Evolutionary conservation across 2,888 invertebrate genomes (phyloP), one percentile per base, ranked within the genome.

Genomic region (Cryptocephalus primarius): DNA sequence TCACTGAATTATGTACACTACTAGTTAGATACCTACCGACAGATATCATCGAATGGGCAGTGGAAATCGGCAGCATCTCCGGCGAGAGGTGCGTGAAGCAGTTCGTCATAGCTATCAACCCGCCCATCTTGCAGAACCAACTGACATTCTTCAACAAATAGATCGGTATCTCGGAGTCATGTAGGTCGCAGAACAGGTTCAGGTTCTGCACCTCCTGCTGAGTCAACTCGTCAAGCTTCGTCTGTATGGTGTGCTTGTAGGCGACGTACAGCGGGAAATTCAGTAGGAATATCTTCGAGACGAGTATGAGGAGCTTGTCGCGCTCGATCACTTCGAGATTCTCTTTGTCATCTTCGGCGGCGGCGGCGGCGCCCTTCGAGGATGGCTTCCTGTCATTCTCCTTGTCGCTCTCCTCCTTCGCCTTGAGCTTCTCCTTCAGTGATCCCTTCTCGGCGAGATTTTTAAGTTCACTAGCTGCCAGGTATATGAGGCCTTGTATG

Each of bases 161-260:
- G 48, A 91, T 85, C 31, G 93, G 91, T 64, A 93, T 87, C 71
- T 94, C 94, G 46, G 90, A 87, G 70, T 95, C 94, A 72, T 93
- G 87, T 43, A 93, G 76, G 73, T 94, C 93, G 73, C 93, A 93
- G 66, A 84, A 90, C 52, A 83, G 78, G 68, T 84, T 83, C 54
- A 87, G 71, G 59, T 78, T 79, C 60, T 81, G 82, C 69, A 86
- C 85, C 72, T 93, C 93, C 64, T 88, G 88, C 58, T 88, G 82
- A 9, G 85, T 82, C 8, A 90, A 74, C 59, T 90, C 89, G 72
- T 89, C 89, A 49, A 88, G 71, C 54, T 88, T 83, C 42, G 85
- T 79, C 61, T 88, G 82, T 48, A 86, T 82, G 44, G 86, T 85
- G 62, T 88, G 87, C 69, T 89, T 89, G 70, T 86, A 88, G 14